These are phyloP conservation scores for Coremacera marginata DNA, from an alignment of 2,888 invertebrate species.

Conservation along the genomic window DNA sequence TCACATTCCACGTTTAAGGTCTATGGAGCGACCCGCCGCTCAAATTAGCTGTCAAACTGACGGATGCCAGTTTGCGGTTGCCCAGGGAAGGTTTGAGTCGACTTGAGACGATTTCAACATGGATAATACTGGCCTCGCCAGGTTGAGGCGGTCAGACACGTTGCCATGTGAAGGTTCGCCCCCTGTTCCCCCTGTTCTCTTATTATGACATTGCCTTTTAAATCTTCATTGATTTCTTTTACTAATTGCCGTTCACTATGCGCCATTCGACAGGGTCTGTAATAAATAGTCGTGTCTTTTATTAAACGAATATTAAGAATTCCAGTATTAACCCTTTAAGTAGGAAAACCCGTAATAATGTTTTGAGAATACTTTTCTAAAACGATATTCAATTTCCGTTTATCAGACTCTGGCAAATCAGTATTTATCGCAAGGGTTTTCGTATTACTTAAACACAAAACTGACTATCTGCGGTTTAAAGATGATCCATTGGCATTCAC, in stretches of 20 bases:
- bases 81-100: too few relatives aligned
- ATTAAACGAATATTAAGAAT: conserved; percentile 19
- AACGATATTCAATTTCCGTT: conserved; percentile 20
- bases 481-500: conserved; percentile 21
- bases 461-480: conserved; percentile 31
- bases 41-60: too few relatives aligned
- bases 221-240: conserved; percentile 36
- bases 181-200: too few relatives aligned
- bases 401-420: background rate
- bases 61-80: too few relatives aligned
- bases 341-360: conserved; percentile 25
- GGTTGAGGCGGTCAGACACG: too few relatives aligned
- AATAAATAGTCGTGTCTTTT: conserved; percentile 26
- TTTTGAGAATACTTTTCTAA: conserved; percentile 36
- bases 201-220: conserved; percentile 37
- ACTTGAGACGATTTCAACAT: too few relatives aligned
- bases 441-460: conserved; percentile 1
- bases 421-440: background rate
- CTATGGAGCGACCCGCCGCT: too few relatives aligned
- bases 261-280: conserved; percentile 36
- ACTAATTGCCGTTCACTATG: conserved; percentile 38
- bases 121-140: too few relatives aligned
- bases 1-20: too few relatives aligned
- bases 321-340: too few relatives aligned
- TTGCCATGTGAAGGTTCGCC: too few relatives aligned